Conservation (phyloP, 2,113 vertebrate species). For the Delphinapterus leucas region DNA sequence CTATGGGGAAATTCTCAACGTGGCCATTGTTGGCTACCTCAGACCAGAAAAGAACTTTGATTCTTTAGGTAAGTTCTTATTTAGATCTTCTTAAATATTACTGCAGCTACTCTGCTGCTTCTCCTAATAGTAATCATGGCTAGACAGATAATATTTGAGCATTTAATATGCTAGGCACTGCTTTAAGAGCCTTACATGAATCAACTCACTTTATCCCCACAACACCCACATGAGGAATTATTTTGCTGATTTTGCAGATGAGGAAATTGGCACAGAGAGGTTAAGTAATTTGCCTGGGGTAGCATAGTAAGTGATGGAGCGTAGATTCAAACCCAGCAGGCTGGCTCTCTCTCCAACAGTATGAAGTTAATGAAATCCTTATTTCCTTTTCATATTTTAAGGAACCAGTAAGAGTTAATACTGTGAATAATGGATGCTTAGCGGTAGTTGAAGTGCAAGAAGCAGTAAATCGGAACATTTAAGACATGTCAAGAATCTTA, state of each 20-base stretch:
- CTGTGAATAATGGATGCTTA: not conserved
- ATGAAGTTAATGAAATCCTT: not conserved
- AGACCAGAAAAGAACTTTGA: slow-evolving; percentile 93
- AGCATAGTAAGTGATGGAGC: not conserved
- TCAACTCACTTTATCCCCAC: not conserved
- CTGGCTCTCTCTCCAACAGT: not conserved
- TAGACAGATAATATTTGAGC: not conserved
- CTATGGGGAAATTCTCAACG: slow-evolving; percentile 93
- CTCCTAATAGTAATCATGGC: not conserved
- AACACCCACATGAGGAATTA: not conserved
- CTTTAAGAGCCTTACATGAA: not conserved
- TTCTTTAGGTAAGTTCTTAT: slow-evolving; percentile 88
- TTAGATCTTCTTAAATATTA: slow-evolving; percentile 7
- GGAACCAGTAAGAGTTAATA: not conserved
- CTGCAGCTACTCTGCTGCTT: not conserved
- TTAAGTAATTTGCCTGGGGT: not conserved
- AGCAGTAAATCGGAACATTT: not conserved
- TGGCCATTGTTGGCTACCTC: slow-evolving; percentile 94
- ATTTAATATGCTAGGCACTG: not conserved
- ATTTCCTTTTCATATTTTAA: not conserved
- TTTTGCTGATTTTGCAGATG: not conserved
- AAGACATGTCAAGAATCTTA: not conserved
- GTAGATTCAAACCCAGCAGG: not conserved
- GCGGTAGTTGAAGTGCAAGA: not conserved
- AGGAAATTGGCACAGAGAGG: not conserved